These are phyloP conservation scores for Epinotia nisella DNA, from an alignment of 2,888 invertebrate species.

Conservation along the genomic window DNA sequence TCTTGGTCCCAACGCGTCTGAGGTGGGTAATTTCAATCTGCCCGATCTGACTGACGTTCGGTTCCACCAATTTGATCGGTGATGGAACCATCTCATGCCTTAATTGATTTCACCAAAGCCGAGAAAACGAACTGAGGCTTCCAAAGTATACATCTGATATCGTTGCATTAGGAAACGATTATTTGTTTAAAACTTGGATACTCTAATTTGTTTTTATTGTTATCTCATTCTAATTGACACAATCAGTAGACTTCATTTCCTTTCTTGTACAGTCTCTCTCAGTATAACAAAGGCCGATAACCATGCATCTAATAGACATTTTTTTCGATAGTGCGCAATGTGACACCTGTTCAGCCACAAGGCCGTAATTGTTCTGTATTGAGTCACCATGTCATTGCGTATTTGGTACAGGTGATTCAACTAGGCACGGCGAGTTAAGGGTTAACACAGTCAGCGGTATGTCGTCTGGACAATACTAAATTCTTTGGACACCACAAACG, in stretches of 20 bases:
- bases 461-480: conserved; percentile 13
- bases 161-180: not conserved
- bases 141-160: conserved; percentile 58
- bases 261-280: not conserved
- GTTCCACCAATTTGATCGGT: conserved; percentile 35
- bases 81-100: conserved; percentile 63
- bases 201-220: not conserved
- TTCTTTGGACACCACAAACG: not conserved
- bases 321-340: conserved; percentile 28
- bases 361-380: conserved; percentile 59
- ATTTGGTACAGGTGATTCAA: conserved; percentile 66
- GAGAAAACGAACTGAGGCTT: conserved; percentile 62
- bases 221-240: not conserved
- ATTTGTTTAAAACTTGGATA: conserved; percentile 1
- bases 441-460: conserved; percentile 17
- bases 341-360: conserved; percentile 40
- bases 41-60: conserved; percentile 58
- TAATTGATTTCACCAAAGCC: conserved; percentile 72
- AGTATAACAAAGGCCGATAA: conserved; percentile 23
- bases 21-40: conserved; percentile 22
- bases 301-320: conserved; percentile 12
- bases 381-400: conserved; percentile 64
- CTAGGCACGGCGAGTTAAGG: conserved; percentile 43
- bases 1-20: not conserved
- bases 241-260: not conserved